Evolutionary conservation across 2,888 invertebrate genomes (phyloP), one percentile per base, ranked within the genome.

Genomic region (Amorpha juglandis): DNA sequence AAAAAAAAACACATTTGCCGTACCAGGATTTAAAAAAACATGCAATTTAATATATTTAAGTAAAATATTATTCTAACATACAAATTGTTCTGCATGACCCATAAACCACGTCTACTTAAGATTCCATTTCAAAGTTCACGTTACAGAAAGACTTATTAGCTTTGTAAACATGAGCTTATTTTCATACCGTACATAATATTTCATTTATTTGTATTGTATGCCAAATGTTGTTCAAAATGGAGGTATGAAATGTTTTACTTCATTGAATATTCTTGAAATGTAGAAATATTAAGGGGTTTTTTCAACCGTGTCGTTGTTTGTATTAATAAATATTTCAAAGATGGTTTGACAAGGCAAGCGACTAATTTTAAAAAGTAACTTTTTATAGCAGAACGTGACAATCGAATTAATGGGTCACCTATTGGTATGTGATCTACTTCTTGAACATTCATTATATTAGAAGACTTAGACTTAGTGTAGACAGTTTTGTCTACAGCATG

Each of bases 121-220:
- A 38, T 55, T 55, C 55, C n/a, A 55, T 55, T 55, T 35, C 38
- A 55, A 38, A 55, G 48, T 16, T 27, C 27, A 27, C 51, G 21
- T 51, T 51, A 51, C 16, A 11, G 2, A 50, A 50, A 50, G 19
- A 19, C 27, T 38, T 58, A 58, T 58, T 58, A 16, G 16, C 42
- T 19, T 16, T 38, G 16, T 55, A 58, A 58, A 42, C 19, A 58
- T 58, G 38, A 35, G 38, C n/a, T 19, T 9, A 21, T 58, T 42
- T 58, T 12, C 42, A 42, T 42, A 58, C 42, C 38, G 19, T 12
- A 12, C 19, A 21, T 42, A 42, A 58, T 58, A 58, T 58, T 42
- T 58, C 11, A 58, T 1, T 42, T 58, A 58, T 58, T 58, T 38
- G 12, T 16, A 19, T 12, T 58, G 16, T 42, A 19, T 58, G 42